Conservation (phyloP, 1,140 invertebrate species). For the Globodera ellingtonae region DNA sequence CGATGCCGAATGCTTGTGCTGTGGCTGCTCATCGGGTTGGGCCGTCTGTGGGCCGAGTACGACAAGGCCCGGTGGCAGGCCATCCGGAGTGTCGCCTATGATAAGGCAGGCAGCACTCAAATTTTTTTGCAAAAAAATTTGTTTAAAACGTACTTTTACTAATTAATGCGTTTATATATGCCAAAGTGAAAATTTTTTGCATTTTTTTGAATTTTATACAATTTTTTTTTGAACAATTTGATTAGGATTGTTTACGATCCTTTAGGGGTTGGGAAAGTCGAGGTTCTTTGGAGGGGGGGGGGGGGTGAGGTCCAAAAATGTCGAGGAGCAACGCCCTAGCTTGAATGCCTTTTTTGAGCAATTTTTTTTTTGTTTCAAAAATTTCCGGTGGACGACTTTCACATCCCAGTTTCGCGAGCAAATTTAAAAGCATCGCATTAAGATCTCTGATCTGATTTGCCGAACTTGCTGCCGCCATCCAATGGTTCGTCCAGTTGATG, state of each 20-base stretch:
- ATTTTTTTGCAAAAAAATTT: background rate
- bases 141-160: background rate
- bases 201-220: background rate
- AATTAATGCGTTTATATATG: no score
- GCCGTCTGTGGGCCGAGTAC: slow-evolving; percentile 88
- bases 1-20: slow-evolving; percentile 74
- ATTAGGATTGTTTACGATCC: no score
- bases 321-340: no score
- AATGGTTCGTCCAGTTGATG: slow-evolving; percentile 49
- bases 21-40: slow-evolving; percentile 90
- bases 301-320: no score
- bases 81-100: slow-evolving; percentile 89
- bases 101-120: slow-evolving; percentile 66
- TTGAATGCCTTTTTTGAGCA: no score
- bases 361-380: no score
- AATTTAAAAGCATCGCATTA: no score
- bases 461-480: slow-evolving; percentile 60
- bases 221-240: background rate
- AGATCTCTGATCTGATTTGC: no score
- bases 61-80: slow-evolving; percentile 91
- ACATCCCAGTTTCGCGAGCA: no score
- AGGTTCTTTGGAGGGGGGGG: no score
- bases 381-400: no score
- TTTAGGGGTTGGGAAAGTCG: no score
- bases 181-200: background rate